Percentiles rank a stretch among this genome's conserved stretches.
Evolutionary conservation across 2,113 vertebrate species (phyloP).

Genomic region (Oreochromis aureus): DNA sequence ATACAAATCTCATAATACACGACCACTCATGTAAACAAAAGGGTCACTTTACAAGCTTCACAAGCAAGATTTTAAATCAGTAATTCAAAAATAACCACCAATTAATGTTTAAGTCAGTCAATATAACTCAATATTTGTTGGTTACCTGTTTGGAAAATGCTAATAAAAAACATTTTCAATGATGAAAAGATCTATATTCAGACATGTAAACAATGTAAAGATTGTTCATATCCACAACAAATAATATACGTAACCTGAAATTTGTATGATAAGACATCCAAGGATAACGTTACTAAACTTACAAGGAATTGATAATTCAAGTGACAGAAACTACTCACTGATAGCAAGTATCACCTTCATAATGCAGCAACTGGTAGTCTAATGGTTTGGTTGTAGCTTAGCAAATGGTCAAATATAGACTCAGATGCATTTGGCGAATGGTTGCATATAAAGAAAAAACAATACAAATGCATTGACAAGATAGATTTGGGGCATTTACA

Average conservation of each 20-base stretch:
- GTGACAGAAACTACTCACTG: neutral
- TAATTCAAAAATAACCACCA: neutral
- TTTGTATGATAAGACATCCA: neutral
- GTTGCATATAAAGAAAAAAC: neutral
- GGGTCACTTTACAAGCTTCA: neutral
- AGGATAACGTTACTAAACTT: neutral
- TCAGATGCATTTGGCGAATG: neutral
- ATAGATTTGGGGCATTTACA: neutral
- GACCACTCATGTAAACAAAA: neutral
- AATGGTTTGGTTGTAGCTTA: neutral
- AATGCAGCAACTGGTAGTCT: neutral
- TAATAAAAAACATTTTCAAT: neutral
- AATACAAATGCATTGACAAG: neutral
- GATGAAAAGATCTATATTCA: neutral
- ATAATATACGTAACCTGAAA: neutral
- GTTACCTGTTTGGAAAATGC: neutral
- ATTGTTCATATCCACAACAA: neutral
- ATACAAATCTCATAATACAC: neutral
- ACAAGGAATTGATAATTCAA: neutral
- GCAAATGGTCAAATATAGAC: neutral
- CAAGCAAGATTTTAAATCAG: neutral
- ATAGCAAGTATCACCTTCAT: neutral
- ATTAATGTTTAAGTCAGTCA: neutral
- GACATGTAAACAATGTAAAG: neutral
- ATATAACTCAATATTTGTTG: neutral